Evolutionary conservation across 2,797 vertebrate genomes (phyloP), one percentile per base, ranked within the genome.

Genomic region (Geotrypetes seraphini): DNA sequence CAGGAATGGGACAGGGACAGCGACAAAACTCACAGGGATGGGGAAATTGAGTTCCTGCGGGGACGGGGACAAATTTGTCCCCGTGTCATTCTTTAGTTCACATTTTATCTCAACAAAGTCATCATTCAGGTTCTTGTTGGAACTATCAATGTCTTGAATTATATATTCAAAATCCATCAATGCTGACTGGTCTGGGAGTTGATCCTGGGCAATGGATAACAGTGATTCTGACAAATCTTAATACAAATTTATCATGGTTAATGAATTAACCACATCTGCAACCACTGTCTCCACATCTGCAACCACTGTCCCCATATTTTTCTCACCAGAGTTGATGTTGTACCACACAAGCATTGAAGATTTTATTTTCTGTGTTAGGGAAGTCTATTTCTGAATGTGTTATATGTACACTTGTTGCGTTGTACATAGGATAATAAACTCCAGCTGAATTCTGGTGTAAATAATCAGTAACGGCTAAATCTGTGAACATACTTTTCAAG

Each of bases 391-490:
- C 31, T 61, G 53, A 41, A 20, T 29, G 8, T 18, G 50, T 61
- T 50, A 22, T 65, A 33, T 38, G 20, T 23, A 30, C 5, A 49
- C 45, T 21, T 34, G 7, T 42, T 61, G 29, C 25, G 2, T 4
- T 43, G 19, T 58, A 61, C 45, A 54, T 57, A 64, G 23, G 15
- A 26, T 22, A 17, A 22, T 12, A 21, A 17, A 63, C 50, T 50
- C 14, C 31, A 17, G 27, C 33, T 20, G 33, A 53, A 53, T 47
- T 43, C 67, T 73, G 57, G 5, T 74, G 58, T 71, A 45, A 73
- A 63, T 61, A 43, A 43, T 63, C 14, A 37, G n/a, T 47, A 44
- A 23, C 42, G 18, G 24, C 25, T 18, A 12, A 9, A 19, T 22
- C 3, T 11, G 14, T 10, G 22, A 47, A 43, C 57, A 31, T 17